A percentile compares a stretch with the other conserved stretches of the same genome.
phyloP scores from a whole-genome alignment of 2,888 invertebrate genomes.

The Drosophila seclusa region DNA sequence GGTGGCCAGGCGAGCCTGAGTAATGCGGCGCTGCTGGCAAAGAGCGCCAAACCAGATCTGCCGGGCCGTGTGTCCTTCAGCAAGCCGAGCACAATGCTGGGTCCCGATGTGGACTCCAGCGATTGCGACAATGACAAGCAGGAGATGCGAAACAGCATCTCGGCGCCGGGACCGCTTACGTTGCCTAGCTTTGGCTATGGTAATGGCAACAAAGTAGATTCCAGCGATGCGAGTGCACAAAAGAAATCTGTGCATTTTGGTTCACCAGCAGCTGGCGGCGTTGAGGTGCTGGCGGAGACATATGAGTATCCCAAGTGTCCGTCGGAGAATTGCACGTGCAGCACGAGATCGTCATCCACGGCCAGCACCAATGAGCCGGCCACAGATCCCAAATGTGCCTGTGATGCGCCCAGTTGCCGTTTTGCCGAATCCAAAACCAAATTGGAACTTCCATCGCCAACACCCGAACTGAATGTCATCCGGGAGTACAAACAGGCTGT shows the following conservation, averaged over 20 bases:
- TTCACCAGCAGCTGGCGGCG: conserved; percentile 60
- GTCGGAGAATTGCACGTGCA: conserved; percentile 84
- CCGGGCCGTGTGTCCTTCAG: conserved; percentile 85
- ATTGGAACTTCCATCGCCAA: conserved; percentile 17
- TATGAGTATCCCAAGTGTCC: conserved; percentile 84
- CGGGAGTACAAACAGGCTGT: conserved; percentile 82
- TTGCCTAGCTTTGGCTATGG: conserved; percentile 51
- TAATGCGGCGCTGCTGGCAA: conserved; percentile 52
- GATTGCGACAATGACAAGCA: conserved; percentile 83
- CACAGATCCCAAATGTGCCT: conserved; percentile 72
- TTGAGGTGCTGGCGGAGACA: conserved; percentile 78
- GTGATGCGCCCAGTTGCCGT: conserved; percentile 73
- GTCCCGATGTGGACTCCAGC: conserved; percentile 79
- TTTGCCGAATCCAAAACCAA: conserved; percentile 40
- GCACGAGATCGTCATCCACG: conserved; percentile 83
- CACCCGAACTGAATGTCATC: conserved; percentile 81
- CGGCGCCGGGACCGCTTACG: conserved; percentile 76
- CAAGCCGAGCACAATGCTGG: conserved; percentile 64
- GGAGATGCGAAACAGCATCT: conserved; percentile 66
- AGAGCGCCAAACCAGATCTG: conserved; percentile 81
- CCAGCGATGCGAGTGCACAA: conserved; percentile 49
- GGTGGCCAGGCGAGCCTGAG: conserved; percentile 42
- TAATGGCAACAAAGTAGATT: conserved; percentile 38
- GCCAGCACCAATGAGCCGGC: conserved; percentile 74
- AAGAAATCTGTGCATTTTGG: conserved; percentile 84